Evolutionary conservation across 2,888 invertebrate genomes (phyloP).

Genomic region (Ceraclea dissimilis): DNA sequence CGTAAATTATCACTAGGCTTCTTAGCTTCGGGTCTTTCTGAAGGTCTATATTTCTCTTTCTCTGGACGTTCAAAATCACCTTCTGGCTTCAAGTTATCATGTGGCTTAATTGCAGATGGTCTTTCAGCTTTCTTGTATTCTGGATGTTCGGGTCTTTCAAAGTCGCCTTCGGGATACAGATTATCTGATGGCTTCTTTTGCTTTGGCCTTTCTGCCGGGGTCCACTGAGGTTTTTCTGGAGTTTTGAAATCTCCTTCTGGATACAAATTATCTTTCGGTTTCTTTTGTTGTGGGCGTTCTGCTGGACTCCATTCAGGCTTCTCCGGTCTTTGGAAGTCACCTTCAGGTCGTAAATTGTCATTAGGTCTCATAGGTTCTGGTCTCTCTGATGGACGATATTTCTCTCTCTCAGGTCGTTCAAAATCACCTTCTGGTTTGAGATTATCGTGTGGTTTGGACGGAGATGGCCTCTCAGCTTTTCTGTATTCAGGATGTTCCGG

Average conservation of each 20-base stretch:
- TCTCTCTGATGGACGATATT: conserved; percentile 40
- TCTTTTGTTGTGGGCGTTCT: conserved; percentile 35
- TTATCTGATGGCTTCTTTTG: conserved; percentile 44
- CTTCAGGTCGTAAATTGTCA: conserved; percentile 47
- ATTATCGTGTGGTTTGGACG: conserved; percentile 48
- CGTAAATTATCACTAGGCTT: conserved; percentile 39
- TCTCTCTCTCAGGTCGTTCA: conserved; percentile 32
- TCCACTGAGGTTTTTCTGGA: conserved; percentile 38
- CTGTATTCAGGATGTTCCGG: conserved; percentile 39
- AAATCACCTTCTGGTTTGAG: conserved; percentile 45
- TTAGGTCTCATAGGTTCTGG: conserved; percentile 36
- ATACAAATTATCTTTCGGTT: conserved; percentile 40
- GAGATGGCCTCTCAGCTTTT: conserved; percentile 46
- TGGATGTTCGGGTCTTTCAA: conserved; percentile 33
- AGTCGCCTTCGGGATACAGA: conserved; percentile 41
- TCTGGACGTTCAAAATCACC: conserved; percentile 42
- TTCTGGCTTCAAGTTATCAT: conserved; percentile 49
- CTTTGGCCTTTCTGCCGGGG: conserved; percentile 44
- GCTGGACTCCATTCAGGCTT: conserved; percentile 37
- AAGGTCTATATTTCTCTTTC: conserved; percentile 35
- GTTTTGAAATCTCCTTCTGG: conserved; percentile 42
- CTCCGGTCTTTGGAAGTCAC: conserved; percentile 37
- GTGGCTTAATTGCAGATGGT: conserved; percentile 36
- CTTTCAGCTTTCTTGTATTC: conserved; percentile 36
- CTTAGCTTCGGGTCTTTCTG: conserved; percentile 36